These are phyloP conservation scores for Brachyopa scutellaris DNA, from an alignment of 2,888 invertebrate genomes.

Conservation along the genomic window DNA sequence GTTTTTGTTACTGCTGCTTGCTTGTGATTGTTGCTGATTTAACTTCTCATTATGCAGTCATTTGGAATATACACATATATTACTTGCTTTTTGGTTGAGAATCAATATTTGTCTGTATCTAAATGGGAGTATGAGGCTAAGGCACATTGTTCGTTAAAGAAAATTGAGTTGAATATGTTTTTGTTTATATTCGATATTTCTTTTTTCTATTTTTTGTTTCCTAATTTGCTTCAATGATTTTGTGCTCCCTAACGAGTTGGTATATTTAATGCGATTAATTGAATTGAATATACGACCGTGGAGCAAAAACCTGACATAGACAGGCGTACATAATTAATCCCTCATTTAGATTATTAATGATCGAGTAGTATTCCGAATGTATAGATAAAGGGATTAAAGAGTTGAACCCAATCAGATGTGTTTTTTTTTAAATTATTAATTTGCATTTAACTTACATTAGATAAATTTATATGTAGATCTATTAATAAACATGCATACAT, in stretches of 20 bases:
- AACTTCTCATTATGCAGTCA: constrained; percentile 72
- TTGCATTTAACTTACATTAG: no score
- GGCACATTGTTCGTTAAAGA: constrained; percentile 28
- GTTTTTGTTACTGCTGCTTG: constrained; percentile 36
- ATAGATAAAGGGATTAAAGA: background rate
- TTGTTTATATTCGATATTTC: constrained; percentile 3
- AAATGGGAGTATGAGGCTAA: background rate
- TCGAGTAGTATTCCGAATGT: background rate
- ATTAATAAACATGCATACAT: no score
- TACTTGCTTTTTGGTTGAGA: constrained; percentile 48
- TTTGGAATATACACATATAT: constrained; percentile 69
- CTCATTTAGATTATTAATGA: constrained; percentile 19
- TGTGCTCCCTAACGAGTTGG: constrained; percentile 45
- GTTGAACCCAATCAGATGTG: no score
- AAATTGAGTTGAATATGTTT: constrained; percentile 37
- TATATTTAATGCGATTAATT: constrained; percentile 48
- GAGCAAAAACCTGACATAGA: constrained; percentile 20
- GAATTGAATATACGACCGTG: constrained; percentile 16
- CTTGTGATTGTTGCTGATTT: constrained; percentile 70
- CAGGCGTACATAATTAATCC: constrained; percentile 49
- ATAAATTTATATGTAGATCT: no score
- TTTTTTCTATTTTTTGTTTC: constrained; percentile 6
- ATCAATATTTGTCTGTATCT: constrained; percentile 64
- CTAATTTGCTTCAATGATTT: constrained; percentile 39
- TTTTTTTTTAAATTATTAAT: no score